Percentiles rank a stretch among this genome's conserved stretches.
These are phyloP conservation scores for Amphibalanus amphitrite DNA, from an alignment of 1,140 invertebrate genomes.

Conservation along the genomic window DNA sequence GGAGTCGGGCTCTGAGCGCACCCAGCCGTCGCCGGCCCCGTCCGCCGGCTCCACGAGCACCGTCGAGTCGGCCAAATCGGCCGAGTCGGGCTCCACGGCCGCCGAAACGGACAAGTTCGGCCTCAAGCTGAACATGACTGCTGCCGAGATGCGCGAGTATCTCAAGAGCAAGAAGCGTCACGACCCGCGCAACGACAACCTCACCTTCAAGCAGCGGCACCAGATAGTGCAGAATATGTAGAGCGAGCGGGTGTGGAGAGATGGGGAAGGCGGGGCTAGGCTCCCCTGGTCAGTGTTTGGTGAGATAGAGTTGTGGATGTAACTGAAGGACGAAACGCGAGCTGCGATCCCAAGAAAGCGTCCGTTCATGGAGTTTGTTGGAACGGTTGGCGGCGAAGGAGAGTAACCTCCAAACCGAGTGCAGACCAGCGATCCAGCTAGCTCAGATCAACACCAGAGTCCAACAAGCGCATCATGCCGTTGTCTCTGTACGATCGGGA, in stretches of 20 bases:
- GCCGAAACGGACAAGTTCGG: constrained; percentile 2
- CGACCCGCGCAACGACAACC: constrained; percentile 22
- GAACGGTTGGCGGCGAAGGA: too few relatives aligned
- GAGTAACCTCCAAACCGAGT: too few relatives aligned
- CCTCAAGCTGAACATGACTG: constrained; percentile 25
- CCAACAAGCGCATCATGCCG: too few relatives aligned
- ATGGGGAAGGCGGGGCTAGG: background rate
- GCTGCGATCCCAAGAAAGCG: too few relatives aligned
- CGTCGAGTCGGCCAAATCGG: background rate
- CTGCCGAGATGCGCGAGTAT: constrained; percentile 24
- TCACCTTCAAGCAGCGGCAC: constrained; percentile 24
- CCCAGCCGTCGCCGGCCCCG: background rate
- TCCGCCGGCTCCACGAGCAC: background rate
- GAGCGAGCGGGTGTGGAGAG: constrained; percentile 18
- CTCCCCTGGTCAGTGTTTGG: too few relatives aligned
- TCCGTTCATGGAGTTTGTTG: too few relatives aligned
- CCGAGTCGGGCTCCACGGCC: background rate
- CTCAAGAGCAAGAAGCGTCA: constrained; percentile 22
- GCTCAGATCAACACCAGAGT: too few relatives aligned
- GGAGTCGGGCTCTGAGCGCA: background rate
- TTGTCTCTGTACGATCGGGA: too few relatives aligned
- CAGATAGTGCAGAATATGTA: constrained; percentile 27
- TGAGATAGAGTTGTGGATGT: too few relatives aligned
- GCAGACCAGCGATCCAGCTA: too few relatives aligned
- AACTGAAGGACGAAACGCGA: too few relatives aligned